Evolutionary conservation across 92 coral and sea anemone species (phyloP).

Genomic region (Actinostola sp.): DNA sequence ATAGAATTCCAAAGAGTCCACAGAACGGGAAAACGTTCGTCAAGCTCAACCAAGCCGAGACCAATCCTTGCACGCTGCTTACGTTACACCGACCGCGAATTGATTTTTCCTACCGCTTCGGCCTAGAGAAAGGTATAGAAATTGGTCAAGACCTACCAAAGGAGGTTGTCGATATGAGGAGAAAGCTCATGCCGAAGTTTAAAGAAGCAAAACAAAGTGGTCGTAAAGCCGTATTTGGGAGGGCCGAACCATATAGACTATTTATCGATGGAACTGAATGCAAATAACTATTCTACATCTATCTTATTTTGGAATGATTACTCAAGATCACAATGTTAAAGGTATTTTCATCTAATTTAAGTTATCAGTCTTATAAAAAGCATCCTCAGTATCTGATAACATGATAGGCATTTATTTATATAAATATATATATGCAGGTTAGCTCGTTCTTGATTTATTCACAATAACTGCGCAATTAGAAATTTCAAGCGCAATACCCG

Average conservation of each 20-base stretch:
- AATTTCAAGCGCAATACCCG: too few species aligned
- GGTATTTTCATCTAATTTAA: too few species aligned
- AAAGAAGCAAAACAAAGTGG: not conserved
- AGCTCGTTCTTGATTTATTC: too few species aligned
- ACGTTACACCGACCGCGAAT: not conserved
- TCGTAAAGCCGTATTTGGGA: not conserved
- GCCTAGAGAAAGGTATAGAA: not conserved
- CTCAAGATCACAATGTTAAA: too few species aligned
- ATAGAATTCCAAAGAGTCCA: constrained; percentile 18
- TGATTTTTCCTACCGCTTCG: not conserved
- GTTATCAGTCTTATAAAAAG: too few species aligned
- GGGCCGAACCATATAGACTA: not conserved
- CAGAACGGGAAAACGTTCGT: not conserved
- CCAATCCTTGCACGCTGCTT: not conserved
- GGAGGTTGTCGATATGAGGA: not conserved
- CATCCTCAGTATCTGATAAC: too few species aligned
- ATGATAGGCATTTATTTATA: too few species aligned
- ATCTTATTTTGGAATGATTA: too few species aligned
- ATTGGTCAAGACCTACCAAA: not conserved
- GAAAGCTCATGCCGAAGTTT: too few species aligned
- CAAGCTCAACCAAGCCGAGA: not conserved
- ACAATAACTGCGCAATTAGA: too few species aligned
- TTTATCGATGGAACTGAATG: not conserved
- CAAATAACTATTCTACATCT: too few species aligned
- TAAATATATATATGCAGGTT: too few species aligned